phyloP scores from a whole-genome alignment of 2,113 vertebrate genomes.

The Shinisaurus crocodilurus region DNA sequence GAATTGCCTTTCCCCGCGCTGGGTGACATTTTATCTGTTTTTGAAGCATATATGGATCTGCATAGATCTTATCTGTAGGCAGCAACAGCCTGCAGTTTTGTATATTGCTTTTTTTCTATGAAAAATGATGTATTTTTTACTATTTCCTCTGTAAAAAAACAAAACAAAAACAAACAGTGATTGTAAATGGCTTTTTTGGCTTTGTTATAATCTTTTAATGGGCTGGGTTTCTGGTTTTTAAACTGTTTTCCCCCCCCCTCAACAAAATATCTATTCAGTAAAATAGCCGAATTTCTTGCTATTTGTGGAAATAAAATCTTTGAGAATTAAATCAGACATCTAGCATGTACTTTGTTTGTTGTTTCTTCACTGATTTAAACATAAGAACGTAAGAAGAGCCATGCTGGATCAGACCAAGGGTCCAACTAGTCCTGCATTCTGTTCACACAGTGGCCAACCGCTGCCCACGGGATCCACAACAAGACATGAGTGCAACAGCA shows the following conservation, averaged over 20 bases:
- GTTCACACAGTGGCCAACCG: no score
- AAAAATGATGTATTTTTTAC: slow-evolving; percentile 80
- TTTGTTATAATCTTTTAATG: slow-evolving; percentile 64
- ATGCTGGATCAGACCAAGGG: no score
- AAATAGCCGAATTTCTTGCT: slow-evolving; percentile 40
- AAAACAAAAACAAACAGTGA: no score
- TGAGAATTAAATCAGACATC: slow-evolving; percentile 36
- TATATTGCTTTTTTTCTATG: slow-evolving; percentile 80
- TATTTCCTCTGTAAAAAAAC: slow-evolving; percentile 73
- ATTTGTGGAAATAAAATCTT: slow-evolving; percentile 64
- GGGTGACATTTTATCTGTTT: background rate
- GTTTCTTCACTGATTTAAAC: no score
- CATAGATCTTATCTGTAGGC: slow-evolving; percentile 53
- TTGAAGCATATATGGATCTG: background rate
- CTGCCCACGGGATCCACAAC: no score
- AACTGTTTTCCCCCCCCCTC: slow-evolving; percentile 47
- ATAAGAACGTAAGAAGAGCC: no score
- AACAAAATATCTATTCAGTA: slow-evolving; percentile 15
- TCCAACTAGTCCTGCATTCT: no score
- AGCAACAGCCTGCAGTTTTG: slow-evolving; percentile 65
- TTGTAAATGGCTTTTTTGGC: slow-evolving; percentile 68
- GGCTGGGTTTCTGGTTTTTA: slow-evolving; percentile 63
- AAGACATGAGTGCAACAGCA: no score
- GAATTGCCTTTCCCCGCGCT: background rate
- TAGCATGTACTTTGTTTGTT: slow-evolving; percentile 31